Base-by-base conservation (phyloP, 2,888 invertebrate species). In the Catocala sponsa region DNA sequence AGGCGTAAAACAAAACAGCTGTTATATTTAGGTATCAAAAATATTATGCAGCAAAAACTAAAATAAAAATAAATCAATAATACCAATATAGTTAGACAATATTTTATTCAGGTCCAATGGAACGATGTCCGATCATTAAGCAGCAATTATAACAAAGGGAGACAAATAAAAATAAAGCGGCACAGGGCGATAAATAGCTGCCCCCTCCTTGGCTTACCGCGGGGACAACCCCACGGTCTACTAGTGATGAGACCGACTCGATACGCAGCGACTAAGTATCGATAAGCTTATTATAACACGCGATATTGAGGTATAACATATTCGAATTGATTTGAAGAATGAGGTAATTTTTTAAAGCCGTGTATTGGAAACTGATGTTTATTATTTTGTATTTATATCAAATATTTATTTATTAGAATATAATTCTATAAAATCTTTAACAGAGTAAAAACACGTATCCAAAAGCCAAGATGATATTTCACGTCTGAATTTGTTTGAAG, bases 141-240 rank as follows among this genome's bases (percentile, higher is more conserved):
- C 82, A 83, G 81, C 89, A 89, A 92, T 92, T 90, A 91, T 87
- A 87, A 85, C 80, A 84, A 82, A 79, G 84, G 82, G 80, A 76
- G 81, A 85, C 86, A 83, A 77, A 91, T 91, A 92, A 91, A 91
- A 92, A 91, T 91, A 91, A 89, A 90, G 82, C 86, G 86, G 82
- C 83, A 85, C 81, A 83, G 82, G 81, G 85, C 87, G 88, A 91
- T 91, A 90, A 91, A 91, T 89, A 89, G 87, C 74, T 77, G 78
- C 78, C 80, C 85, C 61, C 50, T 79, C 71, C 83, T 83, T 84
- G 84, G 83, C 84, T 84, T 84, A 86, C 83, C 85, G 73, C 80
- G 82, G 83, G 84, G 85, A 68, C 79, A 78, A 83, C 87, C 90
- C 89, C 79, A 78, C 72, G 65, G 73, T 72, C 72, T 58, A 69